Base-by-base conservation (phyloP, 2,113 vertebrate species). In the Trinectes maculatus region DNA sequence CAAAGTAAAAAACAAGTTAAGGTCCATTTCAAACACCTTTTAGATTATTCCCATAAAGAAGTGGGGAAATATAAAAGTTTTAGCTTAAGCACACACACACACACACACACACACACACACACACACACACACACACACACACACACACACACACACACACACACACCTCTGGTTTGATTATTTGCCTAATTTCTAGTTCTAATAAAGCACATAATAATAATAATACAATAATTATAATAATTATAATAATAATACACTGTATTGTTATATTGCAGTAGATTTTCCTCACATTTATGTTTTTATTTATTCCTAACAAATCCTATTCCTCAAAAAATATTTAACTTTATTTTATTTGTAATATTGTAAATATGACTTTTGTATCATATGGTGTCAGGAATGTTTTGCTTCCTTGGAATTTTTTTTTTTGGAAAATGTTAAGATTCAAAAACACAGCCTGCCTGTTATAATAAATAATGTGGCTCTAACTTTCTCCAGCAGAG, bases 401-500 rank as follows among this genome's bases (percentile, higher is more conserved):
- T 36, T 48, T 5, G 64, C 10, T 11, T 9, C 39, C 8, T 42
- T 2, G 18, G n/a, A n/a, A n/a, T n/a, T n/a, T n/a, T n/a, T n/a
- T 33, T 33, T 33, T 2, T 33, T 9, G 31, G 11, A 9, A 28
- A 37, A 57, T 46, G 9, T 5, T 18, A 12, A 16, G 19, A 64
- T 12, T 16, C 8, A 8, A 48, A 58, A 10, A 18, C 51, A 29
- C 25, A 36, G 44, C 12, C 10, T 5, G 1, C 9, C 4, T 19
- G 10, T 16, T 8, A 40, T 21, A 22, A 5, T 12, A 13, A 4
- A 42, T 21, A 18, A 57, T 59, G 9, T 10, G 12, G 31, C 31
- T n/a, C n/a, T 33, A 3, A 3, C 71, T 57, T 34, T 52, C 42
- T 73, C 52, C 47, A 31, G 25, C 46, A 67, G 40, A 8, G 16